A percentile compares a stretch with the other conserved stretches of the same genome.
phyloP scores from a whole-genome alignment of 2,888 invertebrate species.

The Eudemis profundana region DNA sequence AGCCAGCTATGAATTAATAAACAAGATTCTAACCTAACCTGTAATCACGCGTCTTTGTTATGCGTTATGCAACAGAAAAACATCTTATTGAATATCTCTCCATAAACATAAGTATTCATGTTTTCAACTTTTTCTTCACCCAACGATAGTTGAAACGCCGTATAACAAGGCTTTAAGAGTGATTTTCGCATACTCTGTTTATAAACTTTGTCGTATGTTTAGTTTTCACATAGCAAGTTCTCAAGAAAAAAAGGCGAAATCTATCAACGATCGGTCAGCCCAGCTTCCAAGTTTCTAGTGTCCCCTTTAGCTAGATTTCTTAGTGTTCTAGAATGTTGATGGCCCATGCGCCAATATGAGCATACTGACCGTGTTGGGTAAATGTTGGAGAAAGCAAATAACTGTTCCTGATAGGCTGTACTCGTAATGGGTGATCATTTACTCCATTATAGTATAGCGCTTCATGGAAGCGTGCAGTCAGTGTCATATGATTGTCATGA shows the following conservation, averaged over 20 bases:
- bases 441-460: neutral
- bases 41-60: conserved; percentile 3
- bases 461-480: neutral
- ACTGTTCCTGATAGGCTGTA: conserved; percentile 22
- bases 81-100: conserved; percentile 13
- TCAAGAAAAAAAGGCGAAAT: conserved; percentile 43
- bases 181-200: neutral
- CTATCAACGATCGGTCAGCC: conserved; percentile 31
- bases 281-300: conserved; percentile 33
- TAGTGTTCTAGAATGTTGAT: conserved; percentile 55
- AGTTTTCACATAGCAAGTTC: conserved; percentile 32
- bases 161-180: neutral
- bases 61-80: neutral
- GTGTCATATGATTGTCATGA: neutral
- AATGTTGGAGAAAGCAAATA: conserved; percentile 43
- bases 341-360: conserved; percentile 47
- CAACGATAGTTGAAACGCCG: neutral
- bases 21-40: conserved; percentile 2
- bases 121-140: conserved; percentile 18
- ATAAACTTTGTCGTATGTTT: neutral
- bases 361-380: conserved; percentile 44
- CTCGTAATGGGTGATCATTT: conserved; percentile 25
- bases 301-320: conserved; percentile 39
- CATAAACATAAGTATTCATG: conserved; percentile 8
- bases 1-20: neutral